These are phyloP conservation scores for Brachylomia viminalis DNA, from an alignment of 2,888 invertebrate species.

Conservation along the genomic window DNA sequence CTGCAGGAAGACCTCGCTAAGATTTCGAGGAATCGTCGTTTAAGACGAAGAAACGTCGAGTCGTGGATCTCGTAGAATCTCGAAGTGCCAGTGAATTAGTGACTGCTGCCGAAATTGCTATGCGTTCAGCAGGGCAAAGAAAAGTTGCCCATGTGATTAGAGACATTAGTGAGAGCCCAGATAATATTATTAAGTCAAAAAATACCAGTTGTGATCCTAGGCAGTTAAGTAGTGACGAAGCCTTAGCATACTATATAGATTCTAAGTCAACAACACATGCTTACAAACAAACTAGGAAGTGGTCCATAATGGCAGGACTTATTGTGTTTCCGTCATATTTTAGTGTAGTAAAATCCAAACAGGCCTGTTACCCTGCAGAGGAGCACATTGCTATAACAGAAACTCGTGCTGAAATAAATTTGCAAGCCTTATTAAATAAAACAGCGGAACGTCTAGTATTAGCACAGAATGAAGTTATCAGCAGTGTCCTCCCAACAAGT, in stretches of 20 bases:
- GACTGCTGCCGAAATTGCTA: too few relatives aligned
- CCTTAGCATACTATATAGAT: slow-evolving; percentile 38
- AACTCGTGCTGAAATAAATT: too few relatives aligned
- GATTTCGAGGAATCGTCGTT: slow-evolving; percentile 26
- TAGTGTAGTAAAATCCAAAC: slow-evolving; percentile 11
- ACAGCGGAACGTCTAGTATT: not conserved
- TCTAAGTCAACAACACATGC: slow-evolving; percentile 24
- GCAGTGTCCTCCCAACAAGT: not conserved
- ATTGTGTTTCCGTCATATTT: slow-evolving; percentile 39
- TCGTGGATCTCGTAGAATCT: slow-evolving; percentile 15
- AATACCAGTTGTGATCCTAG: slow-evolving; percentile 8
- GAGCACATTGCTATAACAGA: slow-evolving; percentile 6
- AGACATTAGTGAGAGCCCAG: too few relatives aligned
- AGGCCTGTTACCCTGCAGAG: slow-evolving; percentile 1
- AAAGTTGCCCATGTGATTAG: too few relatives aligned
- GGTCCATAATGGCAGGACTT: slow-evolving; percentile 39
- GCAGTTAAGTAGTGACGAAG: slow-evolving; percentile 25
- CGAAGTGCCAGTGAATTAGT: too few relatives aligned
- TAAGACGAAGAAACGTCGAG: slow-evolving; percentile 29
- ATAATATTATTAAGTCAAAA: too few relatives aligned
- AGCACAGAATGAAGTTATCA: not conserved
- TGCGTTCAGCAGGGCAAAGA: too few relatives aligned
- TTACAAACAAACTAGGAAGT: slow-evolving; percentile 47
- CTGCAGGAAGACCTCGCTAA: slow-evolving; percentile 22
- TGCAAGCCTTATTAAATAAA: not conserved